phyloP scores from a whole-genome alignment of 1,140 invertebrate species.

The Homalodisca vitripennis region DNA sequence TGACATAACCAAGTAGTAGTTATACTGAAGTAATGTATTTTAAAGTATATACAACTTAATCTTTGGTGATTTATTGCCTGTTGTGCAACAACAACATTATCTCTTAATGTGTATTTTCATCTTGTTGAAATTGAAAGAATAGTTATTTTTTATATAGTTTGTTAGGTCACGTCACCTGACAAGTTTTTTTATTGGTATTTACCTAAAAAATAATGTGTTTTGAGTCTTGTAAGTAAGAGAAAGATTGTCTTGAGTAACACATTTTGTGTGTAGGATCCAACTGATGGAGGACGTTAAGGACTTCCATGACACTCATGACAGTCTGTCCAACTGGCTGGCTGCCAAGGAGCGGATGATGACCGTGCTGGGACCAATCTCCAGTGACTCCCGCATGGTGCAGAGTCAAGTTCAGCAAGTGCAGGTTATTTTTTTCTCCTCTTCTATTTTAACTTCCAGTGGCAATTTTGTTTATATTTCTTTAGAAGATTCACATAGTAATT shows the following conservation, averaged over 20 bases:
- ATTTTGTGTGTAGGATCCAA: constrained; percentile 56
- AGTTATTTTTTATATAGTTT: not conserved
- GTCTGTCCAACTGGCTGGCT: constrained; percentile 79
- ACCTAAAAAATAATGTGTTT: not conserved
- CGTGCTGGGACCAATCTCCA: constrained; percentile 91
- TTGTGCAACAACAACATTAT: too few species aligned
- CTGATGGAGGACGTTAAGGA: constrained; percentile 89
- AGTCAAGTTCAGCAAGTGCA: constrained; percentile 88
- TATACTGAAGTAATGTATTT: too few species aligned
- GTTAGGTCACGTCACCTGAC: not conserved
- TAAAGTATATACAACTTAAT: too few species aligned
- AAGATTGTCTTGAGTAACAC: not conserved
- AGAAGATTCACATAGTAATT: too few species aligned
- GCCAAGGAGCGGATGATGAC: constrained; percentile 95
- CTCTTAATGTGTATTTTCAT: too few species aligned
- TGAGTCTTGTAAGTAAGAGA: not conserved
- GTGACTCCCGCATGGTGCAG: constrained; percentile 90
- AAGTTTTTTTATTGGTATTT: not conserved
- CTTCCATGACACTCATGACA: constrained; percentile 87
- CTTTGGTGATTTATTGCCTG: too few species aligned
- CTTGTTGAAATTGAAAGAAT: too few species aligned
- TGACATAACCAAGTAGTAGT: too few species aligned
- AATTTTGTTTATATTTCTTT: too few species aligned
- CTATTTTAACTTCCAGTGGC: too few species aligned
- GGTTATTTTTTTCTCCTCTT: constrained; percentile 42